A percentile compares a stretch with the other conserved stretches of the same genome.
phyloP scores from a whole-genome alignment of 2,888 invertebrate species.

The Marronus borbonicus region DNA sequence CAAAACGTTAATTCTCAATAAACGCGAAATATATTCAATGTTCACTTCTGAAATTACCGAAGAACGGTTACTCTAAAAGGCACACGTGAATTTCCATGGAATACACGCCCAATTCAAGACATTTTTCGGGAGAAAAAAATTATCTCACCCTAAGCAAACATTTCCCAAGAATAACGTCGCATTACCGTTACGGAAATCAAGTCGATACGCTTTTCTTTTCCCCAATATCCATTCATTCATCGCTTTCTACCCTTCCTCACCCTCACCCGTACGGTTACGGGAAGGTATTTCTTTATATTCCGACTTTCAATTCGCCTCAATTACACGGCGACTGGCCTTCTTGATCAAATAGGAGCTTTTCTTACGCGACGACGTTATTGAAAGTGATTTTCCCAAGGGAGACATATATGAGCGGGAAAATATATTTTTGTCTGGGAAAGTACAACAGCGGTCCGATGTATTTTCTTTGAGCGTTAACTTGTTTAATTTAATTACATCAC shows the following conservation, averaged over 20 bases:
- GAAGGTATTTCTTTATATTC: slow-evolving; percentile 17
- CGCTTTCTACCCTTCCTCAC: background rate
- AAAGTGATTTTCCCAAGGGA: background rate
- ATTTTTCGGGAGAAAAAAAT: slow-evolving; percentile 1
- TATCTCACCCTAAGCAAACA: slow-evolving; percentile 13
- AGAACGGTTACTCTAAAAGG: too few relatives aligned
- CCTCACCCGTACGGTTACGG: background rate
- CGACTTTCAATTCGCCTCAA: slow-evolving; percentile 1
- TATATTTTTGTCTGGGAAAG: background rate
- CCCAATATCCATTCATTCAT: background rate
- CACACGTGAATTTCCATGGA: too few relatives aligned
- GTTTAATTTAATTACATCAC: too few relatives aligned
- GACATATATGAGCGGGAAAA: background rate
- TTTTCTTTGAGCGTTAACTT: background rate
- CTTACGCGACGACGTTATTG: slow-evolving; percentile 6
- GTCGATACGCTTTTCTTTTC: background rate
- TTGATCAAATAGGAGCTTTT: slow-evolving; percentile 13
- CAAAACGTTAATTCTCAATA: too few relatives aligned
- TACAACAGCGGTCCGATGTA: background rate
- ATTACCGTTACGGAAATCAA: slow-evolving; percentile 4
- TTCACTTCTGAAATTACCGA: too few relatives aligned
- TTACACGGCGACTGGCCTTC: slow-evolving; percentile 17
- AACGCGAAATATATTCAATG: too few relatives aligned
- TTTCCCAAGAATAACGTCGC: background rate
- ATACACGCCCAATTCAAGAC: too few relatives aligned